These are phyloP conservation scores for Leucophenga montana DNA, from an alignment of 2,888 invertebrate species.

Conservation along the genomic window DNA sequence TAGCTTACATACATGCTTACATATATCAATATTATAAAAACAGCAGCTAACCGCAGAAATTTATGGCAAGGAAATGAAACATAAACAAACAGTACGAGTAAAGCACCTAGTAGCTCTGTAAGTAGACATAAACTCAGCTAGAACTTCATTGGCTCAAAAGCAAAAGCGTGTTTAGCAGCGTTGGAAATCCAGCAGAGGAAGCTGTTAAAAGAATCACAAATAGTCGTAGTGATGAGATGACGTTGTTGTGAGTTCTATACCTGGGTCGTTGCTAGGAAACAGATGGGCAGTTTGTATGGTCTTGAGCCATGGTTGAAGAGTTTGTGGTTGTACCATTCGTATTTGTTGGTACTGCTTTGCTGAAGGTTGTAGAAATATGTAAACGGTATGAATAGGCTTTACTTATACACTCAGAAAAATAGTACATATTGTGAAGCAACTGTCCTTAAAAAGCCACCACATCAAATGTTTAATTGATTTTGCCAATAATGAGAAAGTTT, in stretches of 20 bases:
- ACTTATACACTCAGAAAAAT: no score
- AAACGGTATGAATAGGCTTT: no score
- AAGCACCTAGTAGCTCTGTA: conserved; percentile 10
- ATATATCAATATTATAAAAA: conserved; percentile 56
- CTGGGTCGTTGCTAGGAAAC: conserved; percentile 41
- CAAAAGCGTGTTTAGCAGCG: conserved; percentile 56
- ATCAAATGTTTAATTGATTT: no score
- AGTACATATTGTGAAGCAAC: no score
- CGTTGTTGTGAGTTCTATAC: conserved; percentile 29
- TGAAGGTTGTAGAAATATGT: no score
- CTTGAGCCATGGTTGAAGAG: no score
- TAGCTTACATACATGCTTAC: conserved; percentile 14
- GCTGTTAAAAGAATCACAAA: conserved; percentile 46
- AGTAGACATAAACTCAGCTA: conserved; percentile 21
- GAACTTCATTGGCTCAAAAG: conserved; percentile 47
- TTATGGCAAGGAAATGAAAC: conserved; percentile 58
- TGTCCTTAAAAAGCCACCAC: no score
- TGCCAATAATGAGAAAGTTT: no score
- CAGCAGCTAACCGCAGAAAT: conserved; percentile 48
- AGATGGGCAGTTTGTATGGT: no score
- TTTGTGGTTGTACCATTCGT: no score
- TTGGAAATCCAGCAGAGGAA: conserved; percentile 43
- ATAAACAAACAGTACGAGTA: conserved; percentile 50
- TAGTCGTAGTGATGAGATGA: conserved; percentile 48
- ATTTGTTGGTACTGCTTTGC: no score